These are phyloP conservation scores for Danio aesculapii DNA, from an alignment of 2,797 vertebrate species.

Conservation along the genomic window DNA sequence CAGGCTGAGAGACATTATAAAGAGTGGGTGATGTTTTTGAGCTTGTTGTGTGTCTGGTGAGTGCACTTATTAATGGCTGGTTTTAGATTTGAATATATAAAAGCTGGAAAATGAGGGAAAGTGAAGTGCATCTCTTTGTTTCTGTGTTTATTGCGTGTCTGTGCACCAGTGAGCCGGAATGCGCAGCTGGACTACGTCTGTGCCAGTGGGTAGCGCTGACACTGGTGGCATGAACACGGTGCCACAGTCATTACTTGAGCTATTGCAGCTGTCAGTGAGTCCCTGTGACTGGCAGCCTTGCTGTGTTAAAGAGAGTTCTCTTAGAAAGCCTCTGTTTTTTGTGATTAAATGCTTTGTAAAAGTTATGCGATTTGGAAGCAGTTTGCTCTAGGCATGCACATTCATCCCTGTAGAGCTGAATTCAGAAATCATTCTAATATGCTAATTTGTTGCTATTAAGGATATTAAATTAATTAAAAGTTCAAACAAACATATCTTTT, in stretches of 20 bases:
- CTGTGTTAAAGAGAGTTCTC: constrained; percentile 28
- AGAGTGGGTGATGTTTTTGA: constrained; percentile 36
- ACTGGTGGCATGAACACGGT: constrained; percentile 37
- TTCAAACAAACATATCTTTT: too few species aligned
- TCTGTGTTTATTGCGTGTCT: constrained; percentile 19
- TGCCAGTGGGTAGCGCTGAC: constrained; percentile 30
- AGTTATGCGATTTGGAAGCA: constrained; percentile 4
- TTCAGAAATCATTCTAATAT: too few species aligned
- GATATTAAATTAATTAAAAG: too few species aligned
- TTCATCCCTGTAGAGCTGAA: too few species aligned
- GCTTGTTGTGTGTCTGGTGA: constrained; percentile 23
- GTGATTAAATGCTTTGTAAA: neutral
- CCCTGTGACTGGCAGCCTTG: constrained; percentile 3
- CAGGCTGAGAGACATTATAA: constrained; percentile 77
- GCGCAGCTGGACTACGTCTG: constrained; percentile 61
- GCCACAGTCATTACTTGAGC: constrained; percentile 65
- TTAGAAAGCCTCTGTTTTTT: neutral
- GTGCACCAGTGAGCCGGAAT: constrained; percentile 69
- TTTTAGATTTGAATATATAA: constrained; percentile 23
- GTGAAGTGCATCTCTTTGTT: neutral
- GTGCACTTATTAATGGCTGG: constrained; percentile 23
- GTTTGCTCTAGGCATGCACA: neutral
- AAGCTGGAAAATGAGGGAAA: neutral
- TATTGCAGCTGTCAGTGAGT: constrained; percentile 72
- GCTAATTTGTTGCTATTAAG: too few species aligned